These are phyloP conservation scores for Caerostris extrusa DNA, from an alignment of 1,140 invertebrate species.

Conservation along the genomic window DNA sequence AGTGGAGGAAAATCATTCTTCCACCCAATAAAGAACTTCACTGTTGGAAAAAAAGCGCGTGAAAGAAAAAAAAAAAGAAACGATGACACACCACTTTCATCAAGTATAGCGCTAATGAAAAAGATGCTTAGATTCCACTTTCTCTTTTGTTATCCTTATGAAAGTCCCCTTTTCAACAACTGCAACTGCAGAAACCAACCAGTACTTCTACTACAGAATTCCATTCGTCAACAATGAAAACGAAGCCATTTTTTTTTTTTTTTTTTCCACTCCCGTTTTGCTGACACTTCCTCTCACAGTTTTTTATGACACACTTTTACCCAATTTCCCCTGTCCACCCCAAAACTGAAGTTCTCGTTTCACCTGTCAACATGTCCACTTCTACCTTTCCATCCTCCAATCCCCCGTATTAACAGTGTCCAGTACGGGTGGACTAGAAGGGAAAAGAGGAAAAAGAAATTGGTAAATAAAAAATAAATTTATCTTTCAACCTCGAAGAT, in stretches of 20 bases:
- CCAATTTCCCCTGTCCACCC: too few relatives aligned
- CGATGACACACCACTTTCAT: not conserved
- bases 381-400: not conserved
- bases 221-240: not conserved
- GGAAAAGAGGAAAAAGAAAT: not conserved
- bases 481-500: conserved; percentile 1
- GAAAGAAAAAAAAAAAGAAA: not conserved
- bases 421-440: not conserved
- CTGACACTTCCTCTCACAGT: not conserved
- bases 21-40: not conserved
- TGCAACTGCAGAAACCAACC: not conserved
- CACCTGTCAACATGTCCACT: not conserved
- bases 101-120: not conserved
- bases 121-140: not conserved
- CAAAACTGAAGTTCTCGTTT: not conserved
- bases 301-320: not conserved
- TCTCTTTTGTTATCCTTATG: not conserved
- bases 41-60: not conserved
- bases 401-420: not conserved
- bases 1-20: not conserved
- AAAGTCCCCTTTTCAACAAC: not conserved
- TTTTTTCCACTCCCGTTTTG: not conserved
- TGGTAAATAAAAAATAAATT: conserved; percentile 1
- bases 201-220: not conserved
- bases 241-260: too few relatives aligned